Evolutionary conservation across 1,140 invertebrate genomes (phyloP), one percentile per base, ranked within the genome.

Genomic region (Musca domestica): DNA sequence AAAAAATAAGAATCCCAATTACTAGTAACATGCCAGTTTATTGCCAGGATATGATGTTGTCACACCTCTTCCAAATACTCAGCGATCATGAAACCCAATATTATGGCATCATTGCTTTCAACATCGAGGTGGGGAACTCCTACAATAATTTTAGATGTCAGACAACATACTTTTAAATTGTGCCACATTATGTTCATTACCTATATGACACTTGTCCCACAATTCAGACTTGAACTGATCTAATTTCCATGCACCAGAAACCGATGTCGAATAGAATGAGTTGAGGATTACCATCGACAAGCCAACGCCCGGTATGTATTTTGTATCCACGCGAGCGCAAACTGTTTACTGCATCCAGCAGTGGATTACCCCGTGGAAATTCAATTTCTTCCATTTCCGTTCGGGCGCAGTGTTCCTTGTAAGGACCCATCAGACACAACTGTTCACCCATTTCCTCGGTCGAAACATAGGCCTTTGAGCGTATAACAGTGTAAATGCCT

Each of bases 261-360:
- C 95, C 95, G 80, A 99, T 95, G 81, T 99, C 98, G 84, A 99
- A 98, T 0, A 99, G 84, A 70, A 99, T 91, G 49, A 99, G 91
- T 83, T 98, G 95, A 0, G 98, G 98, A 85, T 98, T 99, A 19
- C 98, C 98, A 82, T 99, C 98, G 7, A 99, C 98, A 20, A 99
- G 82, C 98, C 98, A 99, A 25, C 96, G 91, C 22, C 98, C 98
- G 69, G 93, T 96, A 75, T 95, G 88, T 83, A 96, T 94, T 86
- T 95, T 94, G 77, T 94, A 95, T 66, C 98, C 98, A 76, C 91
- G 87, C 68, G 93, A 88, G 58, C 94, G 87, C 83, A 99, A 85
- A 23, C 87, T 86, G 72, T 93, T 88, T 2, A 98, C 91, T 5
- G 95, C 92, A 56, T 89, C 86, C 65, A 90, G 87, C 14, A 98